A percentile compares a stretch with the other conserved stretches of the same genome.
These are phyloP conservation scores for Melieria picta DNA, from an alignment of 2,888 invertebrate genomes.

Conservation along the genomic window DNA sequence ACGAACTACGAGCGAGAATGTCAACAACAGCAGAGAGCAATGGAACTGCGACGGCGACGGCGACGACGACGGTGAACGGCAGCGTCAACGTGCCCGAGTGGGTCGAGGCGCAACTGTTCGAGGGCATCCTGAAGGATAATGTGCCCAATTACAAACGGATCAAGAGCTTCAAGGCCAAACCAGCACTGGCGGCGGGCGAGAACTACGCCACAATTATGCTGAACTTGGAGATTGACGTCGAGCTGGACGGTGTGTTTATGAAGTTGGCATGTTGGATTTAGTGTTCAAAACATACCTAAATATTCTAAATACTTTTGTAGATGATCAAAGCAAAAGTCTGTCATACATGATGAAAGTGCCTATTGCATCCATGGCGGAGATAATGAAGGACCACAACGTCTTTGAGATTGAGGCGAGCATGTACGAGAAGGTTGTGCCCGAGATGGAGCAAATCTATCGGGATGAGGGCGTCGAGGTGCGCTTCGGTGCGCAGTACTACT, in stretches of 20 bases:
- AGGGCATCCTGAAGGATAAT: slow-evolving; percentile 44
- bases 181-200: slow-evolving; percentile 52
- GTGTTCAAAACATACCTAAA: neutral
- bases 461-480: slow-evolving; percentile 38
- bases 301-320: slow-evolving; percentile 13
- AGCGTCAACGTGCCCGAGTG: slow-evolving; percentile 36
- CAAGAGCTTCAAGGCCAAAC: slow-evolving; percentile 43
- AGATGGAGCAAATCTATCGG: slow-evolving; percentile 45
- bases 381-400: slow-evolving; percentile 40
- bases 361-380: slow-evolving; percentile 42
- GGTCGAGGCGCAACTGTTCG: slow-evolving; percentile 51
- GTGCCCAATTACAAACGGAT: slow-evolving; percentile 46
- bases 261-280: too few relatives aligned
- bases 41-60: too few relatives aligned
- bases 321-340: slow-evolving; percentile 37
- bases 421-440: slow-evolving; percentile 41
- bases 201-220: slow-evolving; percentile 57
- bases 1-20: neutral
- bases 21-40: neutral
- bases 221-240: slow-evolving; percentile 45
- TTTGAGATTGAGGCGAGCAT: slow-evolving; percentile 38
- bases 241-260: slow-evolving; percentile 31
- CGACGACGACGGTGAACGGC: too few relatives aligned
- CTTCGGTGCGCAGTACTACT: slow-evolving; percentile 39
- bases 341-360: slow-evolving; percentile 55